These are phyloP conservation scores for Venturia canescens DNA, from an alignment of 1,140 invertebrate species.

Conservation along the genomic window DNA sequence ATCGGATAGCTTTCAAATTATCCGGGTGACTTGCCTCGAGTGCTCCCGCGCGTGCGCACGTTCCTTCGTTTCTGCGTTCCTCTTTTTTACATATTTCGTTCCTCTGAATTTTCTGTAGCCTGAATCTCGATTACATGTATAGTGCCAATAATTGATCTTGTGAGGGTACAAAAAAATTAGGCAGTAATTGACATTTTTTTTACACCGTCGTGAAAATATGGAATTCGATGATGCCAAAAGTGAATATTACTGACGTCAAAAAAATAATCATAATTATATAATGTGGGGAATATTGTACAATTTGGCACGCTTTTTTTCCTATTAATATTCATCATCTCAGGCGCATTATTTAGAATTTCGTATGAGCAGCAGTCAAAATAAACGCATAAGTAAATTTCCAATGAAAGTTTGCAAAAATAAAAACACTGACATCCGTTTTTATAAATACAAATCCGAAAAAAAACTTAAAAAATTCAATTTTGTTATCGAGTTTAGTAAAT, in stretches of 20 bases:
- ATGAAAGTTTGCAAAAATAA: too few relatives aligned
- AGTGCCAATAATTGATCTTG: neutral
- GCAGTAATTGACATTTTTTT: neutral
- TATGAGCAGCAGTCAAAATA: too few relatives aligned
- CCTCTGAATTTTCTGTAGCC: conserved; percentile 11
- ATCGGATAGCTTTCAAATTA: conserved; percentile 77
- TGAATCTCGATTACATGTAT: neutral
- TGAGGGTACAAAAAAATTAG: neutral
- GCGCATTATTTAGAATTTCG: too few relatives aligned
- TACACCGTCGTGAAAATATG: neutral
- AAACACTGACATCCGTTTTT: too few relatives aligned
- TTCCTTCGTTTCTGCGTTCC: conserved; percentile 35
- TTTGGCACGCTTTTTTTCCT: neutral
- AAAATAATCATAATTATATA: too few relatives aligned
- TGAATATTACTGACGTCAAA: too few relatives aligned
- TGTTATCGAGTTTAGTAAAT: too few relatives aligned
- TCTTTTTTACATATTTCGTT: conserved; percentile 38
- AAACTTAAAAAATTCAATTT: too few relatives aligned
- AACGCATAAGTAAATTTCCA: too few relatives aligned
- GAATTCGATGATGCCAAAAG: too few relatives aligned
- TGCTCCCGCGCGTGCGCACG: conserved; percentile 59
- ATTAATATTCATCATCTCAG: too few relatives aligned
- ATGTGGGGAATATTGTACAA: neutral
- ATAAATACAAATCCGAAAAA: too few relatives aligned
- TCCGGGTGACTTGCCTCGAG: conserved; percentile 73